A percentile compares a stretch with the other conserved stretches of the same genome.
phyloP scores from a whole-genome alignment of 2,888 invertebrate species.

The Pseudococcus jackbeardsleyi region DNA sequence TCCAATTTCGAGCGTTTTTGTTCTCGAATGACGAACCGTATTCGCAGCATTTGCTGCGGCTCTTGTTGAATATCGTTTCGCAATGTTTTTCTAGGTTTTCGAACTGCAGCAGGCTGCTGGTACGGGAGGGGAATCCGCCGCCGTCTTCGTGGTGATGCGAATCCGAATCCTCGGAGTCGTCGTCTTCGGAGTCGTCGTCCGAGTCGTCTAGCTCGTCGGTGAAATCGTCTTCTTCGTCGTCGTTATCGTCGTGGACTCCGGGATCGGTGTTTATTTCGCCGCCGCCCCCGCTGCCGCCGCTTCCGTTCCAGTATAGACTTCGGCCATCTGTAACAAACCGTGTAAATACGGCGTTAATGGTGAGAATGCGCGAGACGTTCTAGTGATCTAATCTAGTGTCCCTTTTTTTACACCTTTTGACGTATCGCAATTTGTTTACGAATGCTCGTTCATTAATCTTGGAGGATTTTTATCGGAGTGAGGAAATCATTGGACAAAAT shows the following conservation, averaged over 20 bases:
- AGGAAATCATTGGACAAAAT: too few relatives aligned
- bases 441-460: too few relatives aligned
- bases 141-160: constrained; percentile 67
- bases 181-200: constrained; percentile 15
- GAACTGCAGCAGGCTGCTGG: constrained; percentile 86
- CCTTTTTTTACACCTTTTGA: too few relatives aligned
- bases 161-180: constrained; percentile 29
- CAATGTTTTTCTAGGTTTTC: constrained; percentile 84
- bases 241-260: constrained; percentile 68
- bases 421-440: too few relatives aligned
- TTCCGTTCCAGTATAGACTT: constrained; percentile 68
- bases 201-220: constrained; percentile 58
- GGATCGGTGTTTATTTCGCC: constrained; percentile 67
- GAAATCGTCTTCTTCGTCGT: constrained; percentile 66
- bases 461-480: too few relatives aligned
- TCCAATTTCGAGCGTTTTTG: constrained; percentile 71
- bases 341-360: too few relatives aligned
- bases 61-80: constrained; percentile 71
- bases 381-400: too few relatives aligned
- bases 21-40: constrained; percentile 68
- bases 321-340: constrained; percentile 38
- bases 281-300: constrained; percentile 62
- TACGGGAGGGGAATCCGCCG: constrained; percentile 71
- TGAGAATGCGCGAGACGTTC: too few relatives aligned
- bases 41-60: constrained; percentile 66